Evolutionary conservation across 2,888 invertebrate genomes (phyloP), one percentile per base, ranked within the genome.

Genomic region (Dynastes maya): DNA sequence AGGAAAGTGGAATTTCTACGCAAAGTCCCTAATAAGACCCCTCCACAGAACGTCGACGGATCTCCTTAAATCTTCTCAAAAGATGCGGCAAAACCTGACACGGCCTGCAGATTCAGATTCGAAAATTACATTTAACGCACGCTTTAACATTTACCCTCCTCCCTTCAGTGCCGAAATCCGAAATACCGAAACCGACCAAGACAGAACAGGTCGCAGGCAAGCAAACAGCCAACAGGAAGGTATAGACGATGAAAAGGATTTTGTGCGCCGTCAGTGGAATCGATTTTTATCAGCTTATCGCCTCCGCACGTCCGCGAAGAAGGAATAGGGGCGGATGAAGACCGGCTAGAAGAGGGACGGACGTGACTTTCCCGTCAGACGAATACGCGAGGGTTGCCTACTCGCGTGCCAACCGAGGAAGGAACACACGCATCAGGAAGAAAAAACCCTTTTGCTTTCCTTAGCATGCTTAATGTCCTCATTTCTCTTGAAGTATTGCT

Each of bases 51-150:
- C 64, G 32, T 29, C 22, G 45, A 9, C 45, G 16, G 45, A 71
- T 71, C 55, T 55, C 8, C 55, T 49, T 55, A 71, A 71, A 71
- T 71, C 71, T 70, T n/a, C 32, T 11, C 71, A 55, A 37, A 22
- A 37, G 37, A 71, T 55, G 53, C 71, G 71, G 71, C n/a, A 71
- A 32, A 71, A 71, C 55, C 55, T 71, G 37, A 71, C 55, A 22
- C 71, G 6, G 55, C 55, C 67, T 67, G 67, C 67, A 67, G 71
- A 71, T 71, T 71, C 71, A 16, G 71, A 71, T 71, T 55, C 71
- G 55, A 55, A 71, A 71, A 71, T 71, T 71, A 71, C 55, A 53
- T 71, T 71, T 71, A 71, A 71, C 71, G 71, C 71, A 71, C 71
- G 71, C 55, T 71, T 71, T 55, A 71, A 55, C 71, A 55, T 32